These are phyloP conservation scores for Chloropsis cyanopogon DNA, from an alignment of 2,113 vertebrate genomes.

Conservation along the genomic window DNA sequence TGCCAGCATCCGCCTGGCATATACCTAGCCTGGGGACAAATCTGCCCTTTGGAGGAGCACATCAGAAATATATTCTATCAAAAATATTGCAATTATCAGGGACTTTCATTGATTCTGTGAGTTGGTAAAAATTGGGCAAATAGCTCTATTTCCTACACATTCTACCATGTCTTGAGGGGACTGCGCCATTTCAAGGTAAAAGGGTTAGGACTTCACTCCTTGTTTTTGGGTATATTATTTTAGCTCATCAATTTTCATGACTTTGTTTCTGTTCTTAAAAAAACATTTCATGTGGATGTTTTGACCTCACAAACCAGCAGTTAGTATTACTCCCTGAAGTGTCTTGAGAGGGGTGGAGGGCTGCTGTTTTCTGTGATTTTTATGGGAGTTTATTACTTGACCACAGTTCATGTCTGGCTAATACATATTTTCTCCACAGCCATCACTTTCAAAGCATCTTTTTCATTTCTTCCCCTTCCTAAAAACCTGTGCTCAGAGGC, in stretches of 20 bases:
- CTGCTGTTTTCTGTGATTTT: background rate
- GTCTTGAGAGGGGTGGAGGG: background rate
- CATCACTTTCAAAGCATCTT: background rate
- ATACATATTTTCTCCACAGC: background rate
- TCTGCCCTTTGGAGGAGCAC: background rate
- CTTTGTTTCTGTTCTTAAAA: background rate
- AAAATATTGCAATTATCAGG: background rate
- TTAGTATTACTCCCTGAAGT: background rate
- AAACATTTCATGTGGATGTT: background rate
- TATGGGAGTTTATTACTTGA: background rate
- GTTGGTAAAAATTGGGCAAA: background rate
- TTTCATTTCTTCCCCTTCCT: background rate
- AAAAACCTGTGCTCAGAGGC: background rate
- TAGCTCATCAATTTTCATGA: background rate
- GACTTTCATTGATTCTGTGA: background rate
- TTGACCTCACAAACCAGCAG: background rate
- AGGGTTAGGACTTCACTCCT: background rate
- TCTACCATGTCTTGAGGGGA: background rate
- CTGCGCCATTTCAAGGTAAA: background rate
- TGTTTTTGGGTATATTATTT: background rate
- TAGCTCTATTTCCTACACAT: background rate
- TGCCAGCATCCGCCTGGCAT: background rate
- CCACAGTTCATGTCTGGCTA: background rate
- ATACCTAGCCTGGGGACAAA: background rate
- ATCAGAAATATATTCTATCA: background rate